Conservation (phyloP, 2,888 invertebrate genomes). For the Hypolimnas misippus region DNA sequence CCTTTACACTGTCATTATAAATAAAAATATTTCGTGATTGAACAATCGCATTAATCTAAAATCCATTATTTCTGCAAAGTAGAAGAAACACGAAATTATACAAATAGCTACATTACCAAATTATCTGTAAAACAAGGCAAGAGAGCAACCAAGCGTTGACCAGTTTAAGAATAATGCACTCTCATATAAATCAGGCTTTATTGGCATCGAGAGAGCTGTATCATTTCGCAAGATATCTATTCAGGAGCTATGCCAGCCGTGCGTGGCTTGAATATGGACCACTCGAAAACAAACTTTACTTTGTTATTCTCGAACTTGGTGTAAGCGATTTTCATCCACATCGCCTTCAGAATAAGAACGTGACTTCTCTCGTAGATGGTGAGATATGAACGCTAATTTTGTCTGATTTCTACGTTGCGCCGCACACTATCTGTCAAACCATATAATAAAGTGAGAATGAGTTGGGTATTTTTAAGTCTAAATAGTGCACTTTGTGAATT, state of each 20-base stretch:
- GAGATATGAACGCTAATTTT: conserved; percentile 19
- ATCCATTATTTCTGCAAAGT: neutral
- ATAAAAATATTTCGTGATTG: too few species aligned
- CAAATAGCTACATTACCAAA: conserved; percentile 8
- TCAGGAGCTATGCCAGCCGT: conserved; percentile 72
- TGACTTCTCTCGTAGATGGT: conserved; percentile 38
- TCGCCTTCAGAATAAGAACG: conserved; percentile 31
- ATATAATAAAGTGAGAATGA: conserved; percentile 67
- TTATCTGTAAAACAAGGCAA: conserved; percentile 11
- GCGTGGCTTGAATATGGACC: conserved; percentile 70
- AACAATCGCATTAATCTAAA: too few species aligned
- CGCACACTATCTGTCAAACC: conserved; percentile 68
- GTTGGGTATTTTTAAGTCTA: conserved; percentile 58
- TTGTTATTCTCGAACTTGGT: neutral
- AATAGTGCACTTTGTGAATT: conserved; percentile 42
- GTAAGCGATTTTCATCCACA: conserved; percentile 17
- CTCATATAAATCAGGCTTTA: conserved; percentile 73
- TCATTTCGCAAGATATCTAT: conserved; percentile 79
- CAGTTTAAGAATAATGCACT: conserved; percentile 42
- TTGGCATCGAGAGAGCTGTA: conserved; percentile 76
- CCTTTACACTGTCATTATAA: too few species aligned
- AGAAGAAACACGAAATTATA: neutral
- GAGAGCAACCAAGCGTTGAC: conserved; percentile 22
- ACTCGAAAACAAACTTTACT: conserved; percentile 39
- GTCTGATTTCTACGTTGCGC: conserved; percentile 58